Conservation (phyloP, 2,888 invertebrate species). For the Morpho deidamia region DNA sequence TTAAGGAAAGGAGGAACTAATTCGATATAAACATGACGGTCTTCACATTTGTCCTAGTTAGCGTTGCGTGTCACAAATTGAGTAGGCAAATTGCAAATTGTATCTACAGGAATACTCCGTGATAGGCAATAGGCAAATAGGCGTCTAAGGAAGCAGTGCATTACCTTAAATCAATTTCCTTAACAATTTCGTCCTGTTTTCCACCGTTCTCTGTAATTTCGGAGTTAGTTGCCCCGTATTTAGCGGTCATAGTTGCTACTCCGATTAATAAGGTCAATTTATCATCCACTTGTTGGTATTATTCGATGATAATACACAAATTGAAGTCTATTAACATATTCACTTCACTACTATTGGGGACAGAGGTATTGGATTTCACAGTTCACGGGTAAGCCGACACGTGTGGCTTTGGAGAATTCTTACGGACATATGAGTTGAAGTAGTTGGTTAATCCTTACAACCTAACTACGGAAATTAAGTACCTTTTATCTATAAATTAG, state of each 20-base stretch:
- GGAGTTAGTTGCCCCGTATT: slow-evolving; percentile 59
- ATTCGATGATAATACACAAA: slow-evolving; percentile 1
- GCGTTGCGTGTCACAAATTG: slow-evolving; percentile 41
- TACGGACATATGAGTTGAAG: slow-evolving; percentile 50
- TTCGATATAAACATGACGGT: slow-evolving; percentile 36
- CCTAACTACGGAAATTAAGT: slow-evolving; percentile 6
- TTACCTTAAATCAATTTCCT: slow-evolving; percentile 54
- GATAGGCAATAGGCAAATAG: too few relatives aligned
- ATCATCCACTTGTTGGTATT: background rate
- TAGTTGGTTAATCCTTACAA: slow-evolving; percentile 15
- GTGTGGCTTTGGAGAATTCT: slow-evolving; percentile 53
- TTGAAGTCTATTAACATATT: slow-evolving; percentile 17
- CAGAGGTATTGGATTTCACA: slow-evolving; percentile 22
- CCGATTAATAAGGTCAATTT: background rate
- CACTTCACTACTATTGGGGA: slow-evolving; percentile 22
- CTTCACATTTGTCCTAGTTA: slow-evolving; percentile 38
- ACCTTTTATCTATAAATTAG: background rate
- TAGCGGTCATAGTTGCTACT: slow-evolving; percentile 30
- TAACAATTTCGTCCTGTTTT: slow-evolving; percentile 37
- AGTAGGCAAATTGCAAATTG: slow-evolving; percentile 39
- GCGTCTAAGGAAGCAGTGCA: slow-evolving; percentile 19
- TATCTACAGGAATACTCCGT: slow-evolving; percentile 17
- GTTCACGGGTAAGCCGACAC: slow-evolving; percentile 33
- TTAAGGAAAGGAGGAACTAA: slow-evolving; percentile 28
- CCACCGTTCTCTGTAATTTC: slow-evolving; percentile 41